Evolutionary conservation across 2,797 vertebrate species (phyloP).

Genomic region (Coracias cyanogaster): DNA sequence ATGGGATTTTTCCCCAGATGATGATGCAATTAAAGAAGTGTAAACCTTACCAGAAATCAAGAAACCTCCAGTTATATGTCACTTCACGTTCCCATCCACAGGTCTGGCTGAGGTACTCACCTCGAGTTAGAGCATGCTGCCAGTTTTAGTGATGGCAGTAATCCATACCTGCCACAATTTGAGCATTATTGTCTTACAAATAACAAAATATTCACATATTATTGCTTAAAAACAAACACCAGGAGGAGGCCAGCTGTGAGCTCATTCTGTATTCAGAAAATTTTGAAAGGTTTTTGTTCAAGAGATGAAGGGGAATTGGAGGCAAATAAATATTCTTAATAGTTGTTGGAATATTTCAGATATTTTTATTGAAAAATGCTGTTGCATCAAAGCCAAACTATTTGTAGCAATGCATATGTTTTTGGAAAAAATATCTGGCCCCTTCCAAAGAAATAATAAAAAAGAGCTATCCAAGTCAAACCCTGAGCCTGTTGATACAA

Average conservation of each 20-base stretch:
- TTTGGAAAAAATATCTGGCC: constrained; percentile 36
- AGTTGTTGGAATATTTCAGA: constrained; percentile 64
- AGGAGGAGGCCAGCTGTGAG: constrained; percentile 27
- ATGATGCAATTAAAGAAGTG: not conserved
- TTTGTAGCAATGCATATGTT: constrained; percentile 55
- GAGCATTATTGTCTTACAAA: not conserved
- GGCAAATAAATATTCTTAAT: constrained; percentile 63
- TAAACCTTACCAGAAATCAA: not conserved
- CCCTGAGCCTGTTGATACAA: not conserved
- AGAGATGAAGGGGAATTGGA: constrained; percentile 56
- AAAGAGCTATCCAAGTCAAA: constrained; percentile 43
- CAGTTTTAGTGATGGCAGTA: not conserved
- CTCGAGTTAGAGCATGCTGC: fast-evolving
- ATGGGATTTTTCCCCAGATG: too few species aligned
- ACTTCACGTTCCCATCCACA: not conserved
- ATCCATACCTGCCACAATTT: not conserved
- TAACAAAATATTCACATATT: not conserved
- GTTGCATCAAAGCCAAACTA: constrained; percentile 56
- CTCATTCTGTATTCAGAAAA: not conserved
- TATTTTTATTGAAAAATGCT: constrained; percentile 71
- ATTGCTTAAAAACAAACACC: constrained; percentile 17
- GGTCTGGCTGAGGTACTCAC: not conserved
- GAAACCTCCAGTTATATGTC: not conserved
- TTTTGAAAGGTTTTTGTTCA: constrained; percentile 26
- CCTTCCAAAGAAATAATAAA: constrained; percentile 49